Base-by-base conservation (phyloP, 2,888 invertebrate genomes). In the Campopleginae sp. region DNA sequence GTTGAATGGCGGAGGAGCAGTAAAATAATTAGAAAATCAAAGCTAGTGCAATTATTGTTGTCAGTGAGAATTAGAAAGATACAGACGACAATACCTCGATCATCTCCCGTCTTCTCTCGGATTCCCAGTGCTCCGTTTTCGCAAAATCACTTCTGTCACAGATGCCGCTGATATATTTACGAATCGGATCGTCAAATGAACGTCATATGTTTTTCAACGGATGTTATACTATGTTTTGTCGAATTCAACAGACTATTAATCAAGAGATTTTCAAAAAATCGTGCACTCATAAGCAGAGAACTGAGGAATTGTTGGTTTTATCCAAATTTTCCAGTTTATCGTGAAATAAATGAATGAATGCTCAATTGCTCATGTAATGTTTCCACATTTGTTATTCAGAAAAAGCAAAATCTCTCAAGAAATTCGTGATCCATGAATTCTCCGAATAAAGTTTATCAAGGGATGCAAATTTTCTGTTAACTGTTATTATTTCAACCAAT, bases 401-500 rank as follows among this genome's bases (percentile, higher is more conserved):
- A 27, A 27, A 58, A 51, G 48, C 48, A n/a, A 51, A n/a, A 27
- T 58, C 5, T 14, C 5, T 58, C 1, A 7, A 14, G 12, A 27
- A 58, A 12, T 54, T 23, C 23, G 2, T 54, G 3, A 58, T 58
- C 27, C 27, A 12, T 4, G 14, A 27, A 27, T 23, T 58, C 23
- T 10, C 23, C 4, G 23, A 19, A 19, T 3, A 65, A 65, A 38
- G 19, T 19, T 65, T 38, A 65, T 65, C 19, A 10, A 38, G 38
- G 65, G 65, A 65, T 65, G n/a, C 8, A 42, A 38, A 19, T 66
- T 42, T 42, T 23, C 42, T 42, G 23, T 19, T 19, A 42, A 23
- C n/a, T 70, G 31, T 31, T 33, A 70, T 54, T 31, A 68, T 68
- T 58, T 23, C 27, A n/a, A 68, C 14, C 4, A 61, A 72, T 51